Conservation (phyloP, 2,797 vertebrate genomes). For the Furcifer pardalis region DNA sequence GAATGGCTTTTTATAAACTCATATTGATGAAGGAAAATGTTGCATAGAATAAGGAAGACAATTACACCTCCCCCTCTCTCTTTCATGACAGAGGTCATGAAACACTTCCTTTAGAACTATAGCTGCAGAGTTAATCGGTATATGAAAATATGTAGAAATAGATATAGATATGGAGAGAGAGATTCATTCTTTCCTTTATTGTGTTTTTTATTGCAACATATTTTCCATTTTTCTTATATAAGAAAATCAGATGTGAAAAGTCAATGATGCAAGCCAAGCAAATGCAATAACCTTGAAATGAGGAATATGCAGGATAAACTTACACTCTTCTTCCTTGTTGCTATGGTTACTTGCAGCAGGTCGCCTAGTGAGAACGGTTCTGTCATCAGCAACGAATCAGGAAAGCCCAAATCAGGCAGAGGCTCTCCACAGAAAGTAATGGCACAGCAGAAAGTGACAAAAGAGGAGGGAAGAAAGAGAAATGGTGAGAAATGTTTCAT, state of each 20-base stretch:
- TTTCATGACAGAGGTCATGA: neutral
- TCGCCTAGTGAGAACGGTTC: constrained; percentile 95
- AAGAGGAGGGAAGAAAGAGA: constrained; percentile 88
- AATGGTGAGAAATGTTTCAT: constrained; percentile 83
- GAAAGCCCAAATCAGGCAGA: constrained; percentile 86
- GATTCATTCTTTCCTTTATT: neutral
- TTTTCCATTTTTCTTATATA: constrained; percentile 25
- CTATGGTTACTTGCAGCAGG: constrained; percentile 96
- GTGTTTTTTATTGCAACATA: constrained; percentile 16
- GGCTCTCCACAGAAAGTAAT: constrained; percentile 89
- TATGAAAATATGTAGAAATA: neutral
- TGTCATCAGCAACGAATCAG: constrained; percentile 95
- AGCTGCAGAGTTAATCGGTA: constrained; percentile 4
- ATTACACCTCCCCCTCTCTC: neutral
- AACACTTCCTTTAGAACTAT: neutral
- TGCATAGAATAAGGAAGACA: constrained; percentile 32
- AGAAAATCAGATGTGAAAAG: constrained; percentile 53
- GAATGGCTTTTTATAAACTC: constrained; percentile 21
- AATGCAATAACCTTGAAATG: constrained; percentile 80
- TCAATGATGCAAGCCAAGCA: constrained; percentile 57
- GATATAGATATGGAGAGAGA: no score
- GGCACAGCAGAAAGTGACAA: constrained; percentile 90
- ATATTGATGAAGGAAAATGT: constrained; percentile 9
- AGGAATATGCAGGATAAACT: constrained; percentile 76
- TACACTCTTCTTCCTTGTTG: constrained; percentile 89